Conservation (phyloP, 2,888 invertebrate species). For the Hofmannophila pseudospretella region DNA sequence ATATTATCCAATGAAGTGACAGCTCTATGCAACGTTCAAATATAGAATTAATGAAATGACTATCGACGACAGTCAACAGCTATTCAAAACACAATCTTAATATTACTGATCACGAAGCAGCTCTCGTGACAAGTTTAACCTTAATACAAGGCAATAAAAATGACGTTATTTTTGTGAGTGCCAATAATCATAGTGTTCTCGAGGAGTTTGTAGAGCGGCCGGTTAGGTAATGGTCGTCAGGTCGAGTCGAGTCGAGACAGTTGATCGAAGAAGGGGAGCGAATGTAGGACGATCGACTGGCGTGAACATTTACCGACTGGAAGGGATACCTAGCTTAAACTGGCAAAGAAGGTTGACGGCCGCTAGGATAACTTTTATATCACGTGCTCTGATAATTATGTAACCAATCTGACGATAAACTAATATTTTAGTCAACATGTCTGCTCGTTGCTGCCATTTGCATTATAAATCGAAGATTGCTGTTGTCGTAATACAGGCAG, state of each 20-base stretch:
- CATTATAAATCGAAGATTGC: neutral
- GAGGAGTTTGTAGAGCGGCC: slow-evolving; percentile 57
- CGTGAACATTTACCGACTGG: slow-evolving; percentile 38
- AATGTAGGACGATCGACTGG: slow-evolving; percentile 62
- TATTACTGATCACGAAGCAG: slow-evolving; percentile 2
- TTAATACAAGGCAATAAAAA: slow-evolving; percentile 32
- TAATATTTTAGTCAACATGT: neutral
- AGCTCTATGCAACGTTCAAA: slow-evolving; percentile 57
- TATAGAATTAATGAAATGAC: slow-evolving; percentile 70
- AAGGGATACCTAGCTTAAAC: slow-evolving; percentile 33
- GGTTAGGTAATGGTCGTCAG: slow-evolving; percentile 70
- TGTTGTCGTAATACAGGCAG: no score
- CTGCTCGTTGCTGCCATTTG: neutral
- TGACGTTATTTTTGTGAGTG: slow-evolving; percentile 16
- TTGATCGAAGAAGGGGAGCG: slow-evolving; percentile 66
- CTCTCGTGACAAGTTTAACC: slow-evolving; percentile 33
- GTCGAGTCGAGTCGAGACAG: slow-evolving; percentile 36
- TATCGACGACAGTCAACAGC: slow-evolving; percentile 60
- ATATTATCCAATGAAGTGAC: slow-evolving; percentile 36
- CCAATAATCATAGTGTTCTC: slow-evolving; percentile 24
- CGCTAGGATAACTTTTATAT: slow-evolving; percentile 8
- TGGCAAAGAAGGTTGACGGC: slow-evolving; percentile 11
- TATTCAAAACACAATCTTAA: slow-evolving; percentile 12
- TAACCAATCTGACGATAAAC: neutral
- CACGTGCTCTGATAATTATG: slow-evolving; percentile 2